Evolutionary conservation across 2,113 vertebrate genomes (phyloP).

Genomic region (Notothenia coriiceps): DNA sequence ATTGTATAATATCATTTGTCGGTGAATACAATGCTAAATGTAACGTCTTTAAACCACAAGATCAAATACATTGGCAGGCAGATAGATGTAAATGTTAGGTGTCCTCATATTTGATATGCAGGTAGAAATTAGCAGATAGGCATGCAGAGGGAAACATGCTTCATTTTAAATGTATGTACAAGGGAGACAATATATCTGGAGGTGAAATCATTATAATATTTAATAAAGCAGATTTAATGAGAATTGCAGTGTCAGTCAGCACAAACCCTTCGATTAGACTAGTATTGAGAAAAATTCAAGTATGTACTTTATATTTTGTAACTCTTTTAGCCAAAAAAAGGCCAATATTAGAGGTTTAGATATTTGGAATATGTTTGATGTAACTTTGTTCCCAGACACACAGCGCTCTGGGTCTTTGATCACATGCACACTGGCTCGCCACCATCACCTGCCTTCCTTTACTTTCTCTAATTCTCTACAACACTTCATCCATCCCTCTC

Average conservation of each 20-base stretch:
- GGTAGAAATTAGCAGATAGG: neutral
- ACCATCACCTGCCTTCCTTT: constrained; percentile 71
- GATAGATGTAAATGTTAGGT: constrained; percentile 2
- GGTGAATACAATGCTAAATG: constrained; percentile 4
- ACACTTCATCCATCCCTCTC: constrained; percentile 34
- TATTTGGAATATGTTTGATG: neutral
- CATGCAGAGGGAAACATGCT: neutral
- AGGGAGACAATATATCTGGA: neutral
- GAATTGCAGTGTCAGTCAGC: constrained; percentile 1
- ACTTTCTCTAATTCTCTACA: constrained; percentile 35
- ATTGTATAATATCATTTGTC: neutral
- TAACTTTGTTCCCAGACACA: neutral
- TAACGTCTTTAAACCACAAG: constrained; percentile 52
- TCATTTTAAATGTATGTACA: neutral
- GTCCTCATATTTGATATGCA: constrained; percentile 44
- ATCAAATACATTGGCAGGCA: neutral
- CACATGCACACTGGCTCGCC: constrained; percentile 78
- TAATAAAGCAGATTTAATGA: neutral
- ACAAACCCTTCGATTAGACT: neutral
- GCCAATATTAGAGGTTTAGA: neutral
- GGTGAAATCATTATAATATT: neutral
- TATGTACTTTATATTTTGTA: constrained; percentile 11
- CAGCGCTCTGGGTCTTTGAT: constrained; percentile 41
- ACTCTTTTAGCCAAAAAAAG: constrained; percentile 5
- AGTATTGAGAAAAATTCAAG: neutral